These are phyloP conservation scores for Rhinoderma darwinii DNA, from an alignment of 2,113 vertebrate species.

Conservation along the genomic window DNA sequence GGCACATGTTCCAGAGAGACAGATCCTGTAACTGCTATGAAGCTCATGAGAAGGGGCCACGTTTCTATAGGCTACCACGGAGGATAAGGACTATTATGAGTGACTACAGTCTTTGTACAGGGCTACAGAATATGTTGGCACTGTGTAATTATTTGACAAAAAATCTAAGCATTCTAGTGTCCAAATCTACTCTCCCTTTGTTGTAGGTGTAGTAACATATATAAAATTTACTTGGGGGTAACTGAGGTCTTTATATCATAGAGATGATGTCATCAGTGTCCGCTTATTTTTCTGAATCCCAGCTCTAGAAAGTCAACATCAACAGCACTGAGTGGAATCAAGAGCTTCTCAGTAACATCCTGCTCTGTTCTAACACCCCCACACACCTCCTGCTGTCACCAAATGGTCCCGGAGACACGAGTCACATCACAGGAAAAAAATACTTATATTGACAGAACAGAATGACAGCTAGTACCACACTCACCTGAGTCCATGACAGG, in stretches of 20 bases:
- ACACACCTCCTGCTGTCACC: conserved; percentile 11
- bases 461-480: conserved; percentile 57
- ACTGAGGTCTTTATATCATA: not conserved
- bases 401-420: not conserved
- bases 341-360: conserved; percentile 40
- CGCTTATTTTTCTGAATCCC: not conserved
- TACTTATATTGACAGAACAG: not conserved
- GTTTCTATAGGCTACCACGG: too few relatives aligned
- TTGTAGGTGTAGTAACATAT: too few relatives aligned
- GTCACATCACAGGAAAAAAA: not conserved
- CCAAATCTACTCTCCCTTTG: too few relatives aligned
- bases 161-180: too few relatives aligned
- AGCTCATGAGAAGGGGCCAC: too few relatives aligned
- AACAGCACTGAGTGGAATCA: not conserved
- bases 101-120: too few relatives aligned
- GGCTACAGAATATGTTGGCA: too few relatives aligned
- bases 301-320: not conserved
- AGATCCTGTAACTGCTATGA: too few relatives aligned
- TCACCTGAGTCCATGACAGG: conserved; percentile 89
- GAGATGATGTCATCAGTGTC: not conserved
- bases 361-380: conserved; percentile 11
- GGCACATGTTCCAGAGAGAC: too few relatives aligned
- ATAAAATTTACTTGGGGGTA: too few relatives aligned
- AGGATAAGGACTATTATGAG: too few relatives aligned
- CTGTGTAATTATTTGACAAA: too few relatives aligned